phyloP scores from a whole-genome alignment of 2,113 vertebrate genomes.

The Apus apus region DNA sequence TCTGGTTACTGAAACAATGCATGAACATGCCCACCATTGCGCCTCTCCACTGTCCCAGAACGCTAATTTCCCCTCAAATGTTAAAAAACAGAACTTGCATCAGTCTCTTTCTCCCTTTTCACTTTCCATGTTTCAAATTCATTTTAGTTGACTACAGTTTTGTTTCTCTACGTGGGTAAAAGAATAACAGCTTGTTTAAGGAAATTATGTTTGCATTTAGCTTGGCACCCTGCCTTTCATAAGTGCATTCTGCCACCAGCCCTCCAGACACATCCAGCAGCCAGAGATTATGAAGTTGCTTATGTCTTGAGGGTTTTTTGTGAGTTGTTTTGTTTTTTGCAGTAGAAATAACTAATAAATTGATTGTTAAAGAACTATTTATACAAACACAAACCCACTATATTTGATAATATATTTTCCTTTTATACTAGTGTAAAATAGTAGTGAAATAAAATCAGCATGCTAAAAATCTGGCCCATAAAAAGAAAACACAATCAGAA shows the following conservation, averaged over 20 bases:
- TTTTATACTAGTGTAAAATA: not conserved
- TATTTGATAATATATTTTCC: not conserved
- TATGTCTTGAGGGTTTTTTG: not conserved
- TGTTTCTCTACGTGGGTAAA: not conserved
- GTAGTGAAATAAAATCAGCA: not conserved
- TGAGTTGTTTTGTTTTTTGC: not conserved
- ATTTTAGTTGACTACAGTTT: not conserved
- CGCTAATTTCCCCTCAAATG: not conserved
- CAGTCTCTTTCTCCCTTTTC: not conserved
- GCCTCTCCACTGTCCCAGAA: not conserved
- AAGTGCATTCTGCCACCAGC: not conserved
- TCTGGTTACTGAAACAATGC: not conserved
- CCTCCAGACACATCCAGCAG: not conserved
- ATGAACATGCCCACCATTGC: not conserved
- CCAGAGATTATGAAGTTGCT: not conserved
- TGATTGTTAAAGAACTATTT: not conserved
- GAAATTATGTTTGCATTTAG: not conserved
- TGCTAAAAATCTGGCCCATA: not conserved
- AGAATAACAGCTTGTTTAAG: not conserved
- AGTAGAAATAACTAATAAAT: not conserved
- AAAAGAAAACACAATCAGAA: not conserved
- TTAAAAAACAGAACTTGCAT: not conserved
- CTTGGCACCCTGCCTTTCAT: not conserved
- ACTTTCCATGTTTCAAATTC: not conserved
- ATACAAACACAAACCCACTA: not conserved